Percentiles rank a stretch among this genome's conserved stretches.
phyloP scores from a whole-genome alignment of 2,113 vertebrate genomes.

The Alligator sinensis region DNA sequence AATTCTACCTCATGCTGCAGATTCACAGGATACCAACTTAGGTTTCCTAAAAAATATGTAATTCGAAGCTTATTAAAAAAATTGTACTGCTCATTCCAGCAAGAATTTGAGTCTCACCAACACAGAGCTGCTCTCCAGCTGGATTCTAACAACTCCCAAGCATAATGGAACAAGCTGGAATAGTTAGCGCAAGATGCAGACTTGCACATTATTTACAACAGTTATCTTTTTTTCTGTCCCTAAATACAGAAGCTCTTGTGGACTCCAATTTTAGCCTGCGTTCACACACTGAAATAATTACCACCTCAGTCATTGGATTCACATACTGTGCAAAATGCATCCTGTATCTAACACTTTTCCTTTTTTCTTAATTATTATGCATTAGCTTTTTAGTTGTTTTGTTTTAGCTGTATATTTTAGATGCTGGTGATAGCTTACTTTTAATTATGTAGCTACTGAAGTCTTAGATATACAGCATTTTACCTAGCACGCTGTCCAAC shows the following conservation, averaged over 20 bases:
- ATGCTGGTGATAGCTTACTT: not conserved
- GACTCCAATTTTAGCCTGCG: not conserved
- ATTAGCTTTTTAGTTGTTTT: not conserved
- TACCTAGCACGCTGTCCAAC: not conserved
- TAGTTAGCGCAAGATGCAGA: not conserved
- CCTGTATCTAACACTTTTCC: not conserved
- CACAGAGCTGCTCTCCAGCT: not conserved
- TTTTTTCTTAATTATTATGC: not conserved
- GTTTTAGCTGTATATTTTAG: not conserved
- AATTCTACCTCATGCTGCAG: not conserved
- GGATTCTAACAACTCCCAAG: not conserved
- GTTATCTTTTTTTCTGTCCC: not conserved
- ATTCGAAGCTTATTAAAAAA: not conserved
- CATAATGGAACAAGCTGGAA: not conserved
- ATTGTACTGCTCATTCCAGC: not conserved
- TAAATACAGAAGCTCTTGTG: not conserved
- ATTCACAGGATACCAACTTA: not conserved
- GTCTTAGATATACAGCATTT: not conserved
- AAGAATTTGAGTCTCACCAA: not conserved
- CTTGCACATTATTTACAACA: not conserved
- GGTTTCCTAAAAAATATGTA: not conserved
- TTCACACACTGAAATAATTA: not conserved
- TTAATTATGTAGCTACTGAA: not conserved
- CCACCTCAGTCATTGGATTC: not conserved
- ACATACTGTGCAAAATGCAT: not conserved